Evolutionary conservation across 2,113 vertebrate species (phyloP).

Genomic region (Rallus limicola): DNA sequence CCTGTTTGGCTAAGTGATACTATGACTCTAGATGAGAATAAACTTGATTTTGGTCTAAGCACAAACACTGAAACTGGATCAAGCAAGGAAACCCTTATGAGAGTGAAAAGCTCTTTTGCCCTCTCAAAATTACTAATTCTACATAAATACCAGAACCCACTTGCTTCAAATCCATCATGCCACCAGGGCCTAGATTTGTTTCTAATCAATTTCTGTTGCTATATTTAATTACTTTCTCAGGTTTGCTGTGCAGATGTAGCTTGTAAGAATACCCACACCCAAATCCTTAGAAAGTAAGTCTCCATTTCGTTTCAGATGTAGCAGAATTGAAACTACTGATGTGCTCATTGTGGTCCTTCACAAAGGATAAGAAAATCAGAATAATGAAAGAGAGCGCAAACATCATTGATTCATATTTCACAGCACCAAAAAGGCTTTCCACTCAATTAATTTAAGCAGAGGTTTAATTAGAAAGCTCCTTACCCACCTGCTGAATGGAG

Average conservation of each 20-base stretch:
- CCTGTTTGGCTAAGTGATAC: not conserved
- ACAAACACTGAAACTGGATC: not conserved
- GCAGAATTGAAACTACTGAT: not conserved
- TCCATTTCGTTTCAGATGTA: not conserved
- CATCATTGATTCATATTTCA: not conserved
- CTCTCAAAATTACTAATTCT: not conserved
- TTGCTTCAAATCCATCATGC: not conserved
- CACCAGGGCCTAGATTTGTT: not conserved
- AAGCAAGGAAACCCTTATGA: not conserved
- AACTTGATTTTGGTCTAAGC: not conserved
- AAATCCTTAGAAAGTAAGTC: not conserved
- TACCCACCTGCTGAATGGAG: conserved; percentile 88
- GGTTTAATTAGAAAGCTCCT: conserved; percentile 30
- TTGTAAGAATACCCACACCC: not conserved
- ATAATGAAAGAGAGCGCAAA: not conserved
- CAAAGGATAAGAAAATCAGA: not conserved
- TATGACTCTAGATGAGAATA: not conserved
- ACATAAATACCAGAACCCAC: not conserved
- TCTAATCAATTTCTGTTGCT: not conserved
- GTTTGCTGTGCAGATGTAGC: not conserved
- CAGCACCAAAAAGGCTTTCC: not conserved
- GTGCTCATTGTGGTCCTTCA: not conserved
- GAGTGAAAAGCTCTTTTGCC: not conserved
- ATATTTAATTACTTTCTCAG: not conserved
- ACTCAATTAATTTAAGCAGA: conserved; percentile 2